These are phyloP conservation scores for Megalonaias nervosa DNA, from an alignment of 1,140 invertebrate species.

Conservation along the genomic window DNA sequence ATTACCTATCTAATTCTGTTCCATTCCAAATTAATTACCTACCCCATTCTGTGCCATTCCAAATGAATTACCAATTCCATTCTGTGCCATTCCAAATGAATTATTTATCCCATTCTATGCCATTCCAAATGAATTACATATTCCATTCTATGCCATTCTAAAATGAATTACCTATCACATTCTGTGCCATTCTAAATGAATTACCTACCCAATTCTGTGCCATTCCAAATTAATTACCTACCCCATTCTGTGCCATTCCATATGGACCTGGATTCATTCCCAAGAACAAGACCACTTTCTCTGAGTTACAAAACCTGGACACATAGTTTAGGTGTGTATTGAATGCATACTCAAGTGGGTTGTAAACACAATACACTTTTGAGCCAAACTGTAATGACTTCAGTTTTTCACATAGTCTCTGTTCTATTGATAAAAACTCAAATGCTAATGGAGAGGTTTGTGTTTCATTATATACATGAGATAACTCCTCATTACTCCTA, in stretches of 20 bases:
- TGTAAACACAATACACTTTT: slow-evolving; percentile 83
- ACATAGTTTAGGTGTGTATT: slow-evolving; percentile 82
- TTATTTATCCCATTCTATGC: slow-evolving; percentile 87
- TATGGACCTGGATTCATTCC: slow-evolving; percentile 97
- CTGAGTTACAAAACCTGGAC: slow-evolving; percentile 77
- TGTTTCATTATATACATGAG: no score
- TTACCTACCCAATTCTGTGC: no score
- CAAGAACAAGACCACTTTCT: slow-evolving; percentile 85
- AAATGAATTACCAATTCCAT: slow-evolving; percentile 84
- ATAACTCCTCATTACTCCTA: no score
- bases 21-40: slow-evolving; percentile 82
- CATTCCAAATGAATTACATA: slow-evolving; percentile 87
- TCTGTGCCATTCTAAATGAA: no score
- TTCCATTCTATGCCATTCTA: slow-evolving; percentile 92
- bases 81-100: slow-evolving; percentile 93
- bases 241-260: slow-evolving; percentile 95
- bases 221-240: slow-evolving; percentile 69
- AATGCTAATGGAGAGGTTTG: slow-evolving; percentile 13
- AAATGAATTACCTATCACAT: no score
- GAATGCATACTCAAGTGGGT: slow-evolving; percentile 87
- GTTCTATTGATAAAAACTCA: slow-evolving; percentile 43
- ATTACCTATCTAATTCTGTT: slow-evolving; percentile 86
- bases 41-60: slow-evolving; percentile 95
- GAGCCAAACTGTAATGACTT: slow-evolving; percentile 47
- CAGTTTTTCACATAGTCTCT: slow-evolving; percentile 48